Conservation (phyloP, 2,888 invertebrate species). For the Hanleya hanleyi region DNA sequence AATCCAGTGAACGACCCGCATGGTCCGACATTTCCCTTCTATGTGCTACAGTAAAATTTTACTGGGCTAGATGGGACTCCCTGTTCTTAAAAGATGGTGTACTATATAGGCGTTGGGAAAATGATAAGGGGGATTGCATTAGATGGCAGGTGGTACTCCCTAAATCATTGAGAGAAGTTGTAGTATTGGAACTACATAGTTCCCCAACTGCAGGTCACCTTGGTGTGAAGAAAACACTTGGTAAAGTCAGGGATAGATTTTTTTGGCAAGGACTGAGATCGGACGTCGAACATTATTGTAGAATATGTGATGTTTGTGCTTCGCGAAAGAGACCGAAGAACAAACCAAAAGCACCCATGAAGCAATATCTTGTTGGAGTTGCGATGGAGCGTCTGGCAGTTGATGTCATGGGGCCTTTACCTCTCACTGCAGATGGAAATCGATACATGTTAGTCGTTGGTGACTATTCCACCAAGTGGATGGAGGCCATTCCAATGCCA, state of each 20-base stretch:
- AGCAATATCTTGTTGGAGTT: slow-evolving; percentile 26
- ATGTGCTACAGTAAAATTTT: too few species aligned
- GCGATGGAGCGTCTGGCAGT: slow-evolving; percentile 29
- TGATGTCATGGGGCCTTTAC: slow-evolving; percentile 28
- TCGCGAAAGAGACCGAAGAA: slow-evolving; percentile 14
- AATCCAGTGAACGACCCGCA: too few species aligned
- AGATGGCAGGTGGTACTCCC: background rate
- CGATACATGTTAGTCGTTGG: slow-evolving; percentile 31
- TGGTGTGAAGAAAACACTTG: background rate
- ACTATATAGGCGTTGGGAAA: background rate
- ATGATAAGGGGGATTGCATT: background rate
- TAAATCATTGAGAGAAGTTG: background rate
- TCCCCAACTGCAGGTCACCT: slow-evolving; percentile 18
- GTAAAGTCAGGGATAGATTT: background rate
- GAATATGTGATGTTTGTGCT: slow-evolving; percentile 30
- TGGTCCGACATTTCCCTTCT: too few species aligned
- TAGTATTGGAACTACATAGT: slow-evolving; percentile 8
- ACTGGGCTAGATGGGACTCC: too few species aligned
- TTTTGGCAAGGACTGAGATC: slow-evolving; percentile 17
- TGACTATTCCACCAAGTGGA: slow-evolving; percentile 15
- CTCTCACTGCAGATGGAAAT: slow-evolving; percentile 21
- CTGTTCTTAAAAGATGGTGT: background rate
- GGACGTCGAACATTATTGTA: slow-evolving; percentile 20
- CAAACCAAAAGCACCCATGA: slow-evolving; percentile 18
- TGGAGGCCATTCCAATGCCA: slow-evolving; percentile 25